Conservation (phyloP, 2,797 vertebrate species). For the Eulemur albifrons region DNA sequence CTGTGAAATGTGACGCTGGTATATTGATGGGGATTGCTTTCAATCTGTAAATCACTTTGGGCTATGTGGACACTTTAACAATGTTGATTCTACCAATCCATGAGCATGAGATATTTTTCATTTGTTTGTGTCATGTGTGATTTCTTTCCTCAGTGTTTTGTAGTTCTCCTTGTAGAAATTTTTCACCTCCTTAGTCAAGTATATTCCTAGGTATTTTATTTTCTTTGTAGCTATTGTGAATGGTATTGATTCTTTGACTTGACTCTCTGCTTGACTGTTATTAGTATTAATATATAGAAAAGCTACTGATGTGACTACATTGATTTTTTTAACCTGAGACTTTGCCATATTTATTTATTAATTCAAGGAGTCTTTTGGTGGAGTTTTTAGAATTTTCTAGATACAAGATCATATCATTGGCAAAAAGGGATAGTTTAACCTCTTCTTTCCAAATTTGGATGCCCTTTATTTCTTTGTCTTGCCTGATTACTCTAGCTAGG, state of each 20-base stretch:
- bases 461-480: background rate
- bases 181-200: background rate
- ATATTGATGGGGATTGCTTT: background rate
- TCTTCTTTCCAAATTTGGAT: background rate
- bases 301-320: background rate
- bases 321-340: background rate
- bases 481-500: background rate
- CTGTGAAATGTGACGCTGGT: background rate
- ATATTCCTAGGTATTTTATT: background rate
- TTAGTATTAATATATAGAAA: background rate
- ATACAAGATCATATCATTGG: background rate
- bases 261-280: background rate
- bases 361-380: background rate
- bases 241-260: background rate
- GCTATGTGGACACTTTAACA: background rate
- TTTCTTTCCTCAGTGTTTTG: background rate
- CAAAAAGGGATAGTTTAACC: background rate
- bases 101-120: background rate
- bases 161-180: background rate
- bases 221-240: background rate
- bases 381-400: background rate
- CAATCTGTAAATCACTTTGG: background rate
- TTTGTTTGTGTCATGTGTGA: background rate
- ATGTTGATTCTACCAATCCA: background rate
- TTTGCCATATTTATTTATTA: background rate